Evolutionary conservation across 2,888 invertebrate genomes (phyloP), one percentile per base, ranked within the genome.

Genomic region (Ormyrus rosae): DNA sequence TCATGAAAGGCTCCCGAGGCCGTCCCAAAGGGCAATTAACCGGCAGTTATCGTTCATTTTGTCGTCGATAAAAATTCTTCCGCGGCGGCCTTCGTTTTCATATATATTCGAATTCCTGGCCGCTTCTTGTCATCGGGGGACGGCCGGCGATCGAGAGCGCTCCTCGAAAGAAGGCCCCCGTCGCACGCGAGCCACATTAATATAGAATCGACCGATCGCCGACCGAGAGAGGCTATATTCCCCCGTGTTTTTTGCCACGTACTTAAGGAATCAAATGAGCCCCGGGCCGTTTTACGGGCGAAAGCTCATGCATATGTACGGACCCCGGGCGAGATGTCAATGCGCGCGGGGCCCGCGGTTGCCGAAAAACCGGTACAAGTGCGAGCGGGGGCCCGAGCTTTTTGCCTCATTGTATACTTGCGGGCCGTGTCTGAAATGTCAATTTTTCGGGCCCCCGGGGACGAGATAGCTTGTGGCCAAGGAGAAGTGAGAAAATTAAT

Each of bases 311-410:
- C 51, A 69, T 73, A 73, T 68, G 50, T 60, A 63, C 48, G 45
- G 34, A 34, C 4, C 34, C 34, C 34, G 34, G 34, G 56, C 48
- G 73, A 71, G 61, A 86, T 88, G 88, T 88, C 89, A 86, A 89
- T 87, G 85, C 19, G 19, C 34, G 34, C n/a, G 2, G 34, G 34
- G 34, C 34, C 34, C 34, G 0, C 34, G 34, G 4, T 34, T 34
- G 34, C 86, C 84, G 86, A 89, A 90, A 89, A 90, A 90, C 89
- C 89, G 89, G 90, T 87, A 89, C 88, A 89, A 89, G 61, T 11
- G 48, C 45, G 56, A 58, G 45, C 3, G 34, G 34, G 34, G n/a
- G 50, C 60, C 34, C 34, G 3, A n/a, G n/a, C 48, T 46, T 71
- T 71, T 61, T 71, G 60, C 50, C 13, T 10, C 84, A 82, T 34